These are phyloP conservation scores for Gyrodactylus bullatarudis DNA, from an alignment of 1,140 invertebrate genomes.

Conservation along the genomic window DNA sequence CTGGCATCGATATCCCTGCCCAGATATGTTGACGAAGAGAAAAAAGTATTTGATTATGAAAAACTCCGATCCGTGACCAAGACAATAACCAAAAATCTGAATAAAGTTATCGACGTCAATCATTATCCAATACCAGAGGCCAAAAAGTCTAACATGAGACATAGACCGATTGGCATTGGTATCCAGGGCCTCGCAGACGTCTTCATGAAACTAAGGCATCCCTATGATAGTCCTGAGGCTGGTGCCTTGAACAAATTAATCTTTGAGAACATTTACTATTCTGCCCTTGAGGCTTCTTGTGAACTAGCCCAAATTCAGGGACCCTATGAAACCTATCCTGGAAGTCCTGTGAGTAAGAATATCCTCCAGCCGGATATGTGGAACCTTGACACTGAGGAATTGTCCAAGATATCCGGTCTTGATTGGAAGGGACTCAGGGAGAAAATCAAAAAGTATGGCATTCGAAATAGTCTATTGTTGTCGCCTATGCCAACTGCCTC, in stretches of 20 bases:
- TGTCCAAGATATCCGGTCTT: slow-evolving; percentile 27
- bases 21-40: slow-evolving; percentile 40
- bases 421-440: slow-evolving; percentile 50
- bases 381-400: slow-evolving; percentile 44
- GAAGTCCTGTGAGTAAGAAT: slow-evolving; percentile 64
- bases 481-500: slow-evolving; percentile 97
- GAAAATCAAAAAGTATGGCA: slow-evolving; percentile 53
- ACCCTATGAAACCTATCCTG: slow-evolving; percentile 55
- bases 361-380: slow-evolving; percentile 96
- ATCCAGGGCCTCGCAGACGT: slow-evolving; percentile 82
- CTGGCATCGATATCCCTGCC: slow-evolving; percentile 87
- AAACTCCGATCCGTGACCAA: slow-evolving; percentile 31
- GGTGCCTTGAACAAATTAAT: slow-evolving; percentile 61
- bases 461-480: slow-evolving; percentile 64
- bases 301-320: slow-evolving; percentile 57
- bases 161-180: slow-evolving; percentile 76
- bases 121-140: slow-evolving; percentile 66
- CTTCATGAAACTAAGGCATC: slow-evolving; percentile 64
- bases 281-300: slow-evolving; percentile 73
- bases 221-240: slow-evolving; percentile 46
- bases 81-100: slow-evolving; percentile 57
- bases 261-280: slow-evolving; percentile 91
- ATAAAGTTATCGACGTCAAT: slow-evolving; percentile 87
- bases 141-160: slow-evolving; percentile 45
- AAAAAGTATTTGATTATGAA: slow-evolving; percentile 9